phyloP scores from a whole-genome alignment of 1,140 invertebrate species.

The Drosophila pallidifrons region DNA sequence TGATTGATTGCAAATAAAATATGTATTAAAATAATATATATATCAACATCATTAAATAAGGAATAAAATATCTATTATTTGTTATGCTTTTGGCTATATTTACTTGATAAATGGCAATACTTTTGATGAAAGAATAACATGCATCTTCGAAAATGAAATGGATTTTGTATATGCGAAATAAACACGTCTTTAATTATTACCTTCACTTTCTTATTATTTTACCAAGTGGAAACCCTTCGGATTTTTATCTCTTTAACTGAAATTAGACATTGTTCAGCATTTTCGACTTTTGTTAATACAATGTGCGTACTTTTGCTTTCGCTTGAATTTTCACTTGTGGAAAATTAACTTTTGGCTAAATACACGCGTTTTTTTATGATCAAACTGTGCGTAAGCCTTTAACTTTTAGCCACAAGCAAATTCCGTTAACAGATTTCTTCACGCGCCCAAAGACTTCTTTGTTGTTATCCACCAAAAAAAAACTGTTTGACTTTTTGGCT shows the following conservation, averaged over 20 bases:
- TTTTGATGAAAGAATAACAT: too few species aligned
- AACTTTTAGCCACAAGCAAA: conserved; percentile 43
- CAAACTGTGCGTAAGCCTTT: conserved; percentile 16
- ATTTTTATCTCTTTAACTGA: background rate
- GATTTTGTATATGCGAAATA: too few species aligned
- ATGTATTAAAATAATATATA: too few species aligned
- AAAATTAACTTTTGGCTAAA: conserved; percentile 60
- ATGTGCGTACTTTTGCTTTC: conserved; percentile 4
- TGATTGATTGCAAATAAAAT: too few species aligned
- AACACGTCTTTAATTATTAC: too few species aligned
- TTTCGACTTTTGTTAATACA: background rate
- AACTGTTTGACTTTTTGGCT: conserved; percentile 75
- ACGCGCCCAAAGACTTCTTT: conserved; percentile 26
- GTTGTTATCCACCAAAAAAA: conserved; percentile 37
- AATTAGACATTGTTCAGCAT: background rate
- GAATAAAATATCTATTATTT: too few species aligned
- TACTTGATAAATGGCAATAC: too few species aligned
- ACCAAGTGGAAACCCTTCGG: background rate
- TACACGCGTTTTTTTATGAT: conserved; percentile 32
- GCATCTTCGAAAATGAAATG: too few species aligned
- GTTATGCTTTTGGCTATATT: too few species aligned
- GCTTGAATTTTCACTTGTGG: conserved; percentile 7
- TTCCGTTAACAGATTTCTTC: conserved; percentile 26
- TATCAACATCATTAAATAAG: too few species aligned
- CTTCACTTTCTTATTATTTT: too few species aligned